phyloP scores from a whole-genome alignment of 2,888 invertebrate genomes.

The Blera fallax region DNA sequence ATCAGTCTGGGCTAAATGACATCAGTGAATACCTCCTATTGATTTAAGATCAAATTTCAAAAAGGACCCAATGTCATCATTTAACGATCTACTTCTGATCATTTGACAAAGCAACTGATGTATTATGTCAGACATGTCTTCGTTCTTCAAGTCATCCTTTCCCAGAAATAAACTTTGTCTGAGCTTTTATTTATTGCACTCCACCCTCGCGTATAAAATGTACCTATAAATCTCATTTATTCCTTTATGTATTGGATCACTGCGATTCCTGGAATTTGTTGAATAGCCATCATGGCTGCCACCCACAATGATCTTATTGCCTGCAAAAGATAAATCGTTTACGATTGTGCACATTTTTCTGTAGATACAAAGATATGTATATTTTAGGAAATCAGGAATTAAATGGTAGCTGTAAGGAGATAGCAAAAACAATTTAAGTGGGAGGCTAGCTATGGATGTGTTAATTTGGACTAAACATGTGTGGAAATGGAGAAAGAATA shows the following conservation, averaged over 20 bases:
- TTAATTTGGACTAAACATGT: background rate
- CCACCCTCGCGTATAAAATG: background rate
- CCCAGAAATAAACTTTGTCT: background rate
- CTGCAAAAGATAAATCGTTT: background rate
- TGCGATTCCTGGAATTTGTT: slow-evolving; percentile 17
- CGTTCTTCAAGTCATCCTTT: background rate
- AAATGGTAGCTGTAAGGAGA: background rate
- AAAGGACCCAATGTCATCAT: background rate
- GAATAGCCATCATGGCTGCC: slow-evolving; percentile 1
- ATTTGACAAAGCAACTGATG: background rate
- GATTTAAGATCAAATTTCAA: background rate
- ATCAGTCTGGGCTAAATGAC: background rate
- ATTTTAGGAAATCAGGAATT: background rate
- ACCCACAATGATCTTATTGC: slow-evolving; percentile 18
- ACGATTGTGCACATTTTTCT: background rate
- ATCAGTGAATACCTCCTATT: background rate
- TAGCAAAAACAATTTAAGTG: background rate
- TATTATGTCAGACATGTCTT: background rate
- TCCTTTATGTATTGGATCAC: background rate
- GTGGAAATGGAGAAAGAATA: background rate
- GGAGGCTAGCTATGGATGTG: background rate
- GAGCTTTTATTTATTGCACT: slow-evolving; percentile 23
- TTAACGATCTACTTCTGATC: background rate
- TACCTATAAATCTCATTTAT: slow-evolving; percentile 11
- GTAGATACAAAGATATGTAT: background rate